Conservation (phyloP, 1,140 invertebrate genomes). For the Zeugodacus cucurbitae region DNA sequence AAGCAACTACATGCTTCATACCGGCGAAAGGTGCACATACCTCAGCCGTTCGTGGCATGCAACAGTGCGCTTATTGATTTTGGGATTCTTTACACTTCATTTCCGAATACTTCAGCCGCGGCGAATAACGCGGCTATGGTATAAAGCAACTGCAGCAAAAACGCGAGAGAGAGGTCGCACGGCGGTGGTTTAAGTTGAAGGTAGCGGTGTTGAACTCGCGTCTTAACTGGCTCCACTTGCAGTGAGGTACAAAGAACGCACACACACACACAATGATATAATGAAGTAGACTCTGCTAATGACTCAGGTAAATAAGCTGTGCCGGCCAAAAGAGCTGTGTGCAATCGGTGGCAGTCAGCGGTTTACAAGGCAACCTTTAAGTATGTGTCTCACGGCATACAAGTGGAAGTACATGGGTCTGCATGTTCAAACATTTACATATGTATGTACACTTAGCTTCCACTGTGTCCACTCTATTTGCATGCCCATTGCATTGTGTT, state of each 20-base stretch:
- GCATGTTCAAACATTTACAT: not conserved
- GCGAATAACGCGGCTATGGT: not conserved
- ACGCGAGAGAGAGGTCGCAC: not conserved
- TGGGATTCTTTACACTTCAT: conserved; percentile 23
- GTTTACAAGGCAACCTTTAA: not conserved
- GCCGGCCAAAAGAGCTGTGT: not conserved
- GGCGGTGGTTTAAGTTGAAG: not conserved
- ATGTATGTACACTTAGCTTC: not conserved
- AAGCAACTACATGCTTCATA: not conserved
- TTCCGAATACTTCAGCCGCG: not conserved
- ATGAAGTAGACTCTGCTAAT: not conserved
- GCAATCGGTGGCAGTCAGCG: not conserved
- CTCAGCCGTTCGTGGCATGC: not conserved
- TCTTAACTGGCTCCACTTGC: not conserved
- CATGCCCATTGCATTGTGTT: not conserved
- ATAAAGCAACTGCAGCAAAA: not conserved
- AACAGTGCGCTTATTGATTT: conserved; percentile 1
- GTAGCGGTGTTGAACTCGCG: too few relatives aligned
- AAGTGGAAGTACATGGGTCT: not conserved
- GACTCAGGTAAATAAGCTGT: conserved; percentile 58
- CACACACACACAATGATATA: not conserved
- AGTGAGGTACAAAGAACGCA: not conserved
- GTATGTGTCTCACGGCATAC: not conserved
- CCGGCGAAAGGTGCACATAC: not conserved
- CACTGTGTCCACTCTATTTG: not conserved